These are phyloP conservation scores for Myotis myotis DNA, from an alignment of 2,797 vertebrate genomes.

Conservation along the genomic window DNA sequence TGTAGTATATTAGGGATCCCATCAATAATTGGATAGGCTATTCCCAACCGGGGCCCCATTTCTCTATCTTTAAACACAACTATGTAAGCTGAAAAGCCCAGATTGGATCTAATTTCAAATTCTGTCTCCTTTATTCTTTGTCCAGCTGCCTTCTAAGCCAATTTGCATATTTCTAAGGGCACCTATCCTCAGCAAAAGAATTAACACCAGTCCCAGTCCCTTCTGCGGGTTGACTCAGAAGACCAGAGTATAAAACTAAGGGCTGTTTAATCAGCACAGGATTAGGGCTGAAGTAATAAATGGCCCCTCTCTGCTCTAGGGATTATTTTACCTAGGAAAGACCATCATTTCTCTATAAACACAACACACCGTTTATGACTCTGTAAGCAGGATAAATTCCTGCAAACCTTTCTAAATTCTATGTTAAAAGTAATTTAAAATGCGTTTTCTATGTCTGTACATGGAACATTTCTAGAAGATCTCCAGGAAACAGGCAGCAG, in stretches of 20 bases:
- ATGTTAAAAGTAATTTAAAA: background rate
- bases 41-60: conserved; percentile 83
- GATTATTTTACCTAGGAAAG: background rate
- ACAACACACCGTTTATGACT: background rate
- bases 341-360: background rate
- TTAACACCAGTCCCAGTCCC: background rate
- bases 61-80: background rate
- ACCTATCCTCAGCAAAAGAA: background rate
- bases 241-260: background rate
- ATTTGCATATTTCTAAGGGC: background rate
- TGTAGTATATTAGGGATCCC: conserved; percentile 96
- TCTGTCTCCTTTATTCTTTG: background rate
- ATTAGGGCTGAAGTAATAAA: background rate
- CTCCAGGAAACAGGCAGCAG: background rate
- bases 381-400: background rate
- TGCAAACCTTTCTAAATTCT: background rate
- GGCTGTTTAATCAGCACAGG: background rate
- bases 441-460: background rate
- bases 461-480: background rate
- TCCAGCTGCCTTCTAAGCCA: background rate
- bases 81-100: background rate
- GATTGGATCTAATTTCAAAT: background rate
- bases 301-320: background rate
- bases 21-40: conserved; percentile 91
- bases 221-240: background rate